Percentiles rank a stretch among this genome's conserved stretches.
These are phyloP conservation scores for Syngnathus typhle DNA, from an alignment of 2,113 vertebrate species.

Conservation along the genomic window DNA sequence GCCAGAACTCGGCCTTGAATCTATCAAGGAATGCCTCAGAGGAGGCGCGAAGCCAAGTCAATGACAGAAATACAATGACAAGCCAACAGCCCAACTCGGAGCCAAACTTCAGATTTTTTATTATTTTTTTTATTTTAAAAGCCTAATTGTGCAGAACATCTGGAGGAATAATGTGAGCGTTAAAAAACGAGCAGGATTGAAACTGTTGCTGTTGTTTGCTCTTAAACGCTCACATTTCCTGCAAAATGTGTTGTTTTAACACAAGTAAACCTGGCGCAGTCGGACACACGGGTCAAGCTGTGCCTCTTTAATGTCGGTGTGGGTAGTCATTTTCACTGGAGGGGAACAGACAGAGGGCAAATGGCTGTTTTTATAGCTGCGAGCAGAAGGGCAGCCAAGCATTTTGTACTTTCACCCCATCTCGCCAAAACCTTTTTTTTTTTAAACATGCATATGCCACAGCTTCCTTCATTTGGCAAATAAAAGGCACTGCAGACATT, in stretches of 20 bases:
- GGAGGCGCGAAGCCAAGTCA: slow-evolving; percentile 31
- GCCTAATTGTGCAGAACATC: slow-evolving; percentile 37
- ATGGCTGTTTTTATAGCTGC: slow-evolving; percentile 59
- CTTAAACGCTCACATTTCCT: slow-evolving; percentile 16
- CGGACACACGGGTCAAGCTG: slow-evolving; percentile 34
- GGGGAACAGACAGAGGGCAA: slow-evolving; percentile 46
- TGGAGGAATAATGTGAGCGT: slow-evolving; percentile 23
- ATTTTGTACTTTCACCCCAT: slow-evolving; percentile 9
- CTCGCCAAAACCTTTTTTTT: slow-evolving; percentile 7
- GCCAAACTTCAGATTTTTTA: slow-evolving; percentile 31
- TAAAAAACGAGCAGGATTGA: slow-evolving; percentile 12
- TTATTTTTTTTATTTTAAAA: slow-evolving; percentile 12
- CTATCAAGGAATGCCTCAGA: slow-evolving; percentile 55
- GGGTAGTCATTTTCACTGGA: slow-evolving; percentile 49
- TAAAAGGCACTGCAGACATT: slow-evolving; percentile 9
- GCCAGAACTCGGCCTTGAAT: slow-evolving; percentile 59
- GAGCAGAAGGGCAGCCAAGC: slow-evolving; percentile 20
- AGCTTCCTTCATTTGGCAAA: slow-evolving; percentile 8
- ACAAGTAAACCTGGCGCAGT: slow-evolving; percentile 21
- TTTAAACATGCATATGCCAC: slow-evolving; percentile 13
- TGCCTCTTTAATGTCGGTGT: slow-evolving; percentile 52
- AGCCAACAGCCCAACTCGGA: slow-evolving; percentile 39
- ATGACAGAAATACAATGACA: slow-evolving; percentile 41
- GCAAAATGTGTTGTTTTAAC: slow-evolving; percentile 19
- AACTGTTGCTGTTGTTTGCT: slow-evolving; percentile 14